Percentiles rank a stretch among this genome's conserved stretches.
Conservation (phyloP, 2,797 vertebrate genomes). For the Luscinia luscinia region DNA sequence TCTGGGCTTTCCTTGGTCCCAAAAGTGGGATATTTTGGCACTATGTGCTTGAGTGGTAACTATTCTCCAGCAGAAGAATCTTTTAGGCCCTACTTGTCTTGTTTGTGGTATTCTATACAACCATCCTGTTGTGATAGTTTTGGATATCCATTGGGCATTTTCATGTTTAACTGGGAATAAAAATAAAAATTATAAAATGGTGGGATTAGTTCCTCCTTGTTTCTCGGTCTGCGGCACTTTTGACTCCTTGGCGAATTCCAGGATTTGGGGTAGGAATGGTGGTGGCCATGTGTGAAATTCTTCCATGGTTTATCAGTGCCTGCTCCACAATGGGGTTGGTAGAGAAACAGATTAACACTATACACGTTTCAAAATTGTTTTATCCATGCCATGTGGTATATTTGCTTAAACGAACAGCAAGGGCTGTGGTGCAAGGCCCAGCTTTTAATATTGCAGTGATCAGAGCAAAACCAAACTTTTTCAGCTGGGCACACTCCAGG, state of each 20-base stretch:
- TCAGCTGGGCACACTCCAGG: background rate
- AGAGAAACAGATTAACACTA: background rate
- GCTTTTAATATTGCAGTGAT: background rate
- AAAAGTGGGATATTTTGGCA: background rate
- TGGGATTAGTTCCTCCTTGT: slow-evolving; percentile 2
- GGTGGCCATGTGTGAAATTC: fast-evolving
- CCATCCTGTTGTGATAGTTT: slow-evolving; percentile 16
- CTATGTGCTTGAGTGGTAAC: background rate
- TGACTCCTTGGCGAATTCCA: background rate
- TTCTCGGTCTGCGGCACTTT: background rate
- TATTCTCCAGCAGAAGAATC: background rate
- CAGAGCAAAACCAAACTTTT: background rate
- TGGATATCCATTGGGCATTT: slow-evolving; percentile 18
- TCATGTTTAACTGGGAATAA: slow-evolving; percentile 45
- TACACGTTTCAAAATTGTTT: background rate
- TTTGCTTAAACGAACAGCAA: background rate
- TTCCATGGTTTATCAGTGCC: background rate
- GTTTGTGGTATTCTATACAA: slow-evolving; percentile 11
- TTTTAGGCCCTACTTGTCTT: background rate
- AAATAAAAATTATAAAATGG: background rate
- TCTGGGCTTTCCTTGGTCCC: background rate
- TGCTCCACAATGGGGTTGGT: background rate
- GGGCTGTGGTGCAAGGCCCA: background rate
- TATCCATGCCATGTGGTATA: background rate
- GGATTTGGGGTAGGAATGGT: background rate